Percentiles rank a stretch among this genome's conserved stretches.
phyloP scores from a whole-genome alignment of 2,888 invertebrate species.

The Aporophyla nigra region DNA sequence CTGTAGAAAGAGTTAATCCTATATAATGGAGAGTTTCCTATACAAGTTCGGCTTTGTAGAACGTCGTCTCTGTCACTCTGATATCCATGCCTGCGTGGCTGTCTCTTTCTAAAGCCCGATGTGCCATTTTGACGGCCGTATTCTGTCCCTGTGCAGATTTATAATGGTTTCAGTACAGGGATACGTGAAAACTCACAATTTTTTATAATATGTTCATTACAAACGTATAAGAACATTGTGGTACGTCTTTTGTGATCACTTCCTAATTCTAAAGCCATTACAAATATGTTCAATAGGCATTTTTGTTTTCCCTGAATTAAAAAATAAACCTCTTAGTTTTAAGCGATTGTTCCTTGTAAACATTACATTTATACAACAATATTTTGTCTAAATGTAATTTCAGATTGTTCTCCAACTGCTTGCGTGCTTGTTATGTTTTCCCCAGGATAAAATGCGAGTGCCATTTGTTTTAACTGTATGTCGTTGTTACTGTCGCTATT shows the following conservation, averaged over 20 bases:
- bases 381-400: slow-evolving; percentile 3
- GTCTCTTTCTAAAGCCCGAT: background rate
- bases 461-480: background rate
- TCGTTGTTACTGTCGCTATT: slow-evolving; percentile 11
- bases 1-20: background rate
- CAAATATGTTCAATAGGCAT: background rate
- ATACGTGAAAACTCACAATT: background rate
- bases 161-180: slow-evolving; percentile 14
- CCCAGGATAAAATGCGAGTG: slow-evolving; percentile 29
- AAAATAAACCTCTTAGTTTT: background rate
- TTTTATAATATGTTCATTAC: background rate
- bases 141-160: background rate
- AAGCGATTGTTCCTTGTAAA: slow-evolving; percentile 19
- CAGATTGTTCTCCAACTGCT: slow-evolving; percentile 1
- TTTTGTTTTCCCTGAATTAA: too few relatives aligned
- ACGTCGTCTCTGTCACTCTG: background rate
- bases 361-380: background rate
- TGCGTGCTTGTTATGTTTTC: slow-evolving; percentile 21
- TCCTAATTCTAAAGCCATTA: slow-evolving; percentile 9
- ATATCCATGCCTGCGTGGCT: background rate
- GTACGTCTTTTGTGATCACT: background rate
- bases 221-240: background rate
- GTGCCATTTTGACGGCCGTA: background rate
- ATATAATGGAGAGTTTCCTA: background rate
- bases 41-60: background rate